phyloP scores from a whole-genome alignment of 2,888 invertebrate genomes.

The Atrina japonica region DNA sequence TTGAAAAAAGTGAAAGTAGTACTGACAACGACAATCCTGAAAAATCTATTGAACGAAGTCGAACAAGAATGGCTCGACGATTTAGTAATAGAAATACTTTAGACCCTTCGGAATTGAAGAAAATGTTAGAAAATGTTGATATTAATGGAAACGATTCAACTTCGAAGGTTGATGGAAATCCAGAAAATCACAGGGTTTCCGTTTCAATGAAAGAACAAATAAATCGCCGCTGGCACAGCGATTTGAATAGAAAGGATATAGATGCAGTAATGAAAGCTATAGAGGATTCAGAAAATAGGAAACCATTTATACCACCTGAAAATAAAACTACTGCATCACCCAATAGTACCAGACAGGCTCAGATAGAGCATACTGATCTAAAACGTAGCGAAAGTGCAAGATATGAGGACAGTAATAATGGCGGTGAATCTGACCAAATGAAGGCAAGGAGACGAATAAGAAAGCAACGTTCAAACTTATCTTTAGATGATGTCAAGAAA shows the following conservation, averaged over 20 bases:
- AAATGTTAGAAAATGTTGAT: conserved; percentile 40
- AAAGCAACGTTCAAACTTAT: conserved; percentile 67
- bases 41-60: conserved; percentile 33
- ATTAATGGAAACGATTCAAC: conserved; percentile 15
- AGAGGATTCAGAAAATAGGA: conserved; percentile 71
- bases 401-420: conserved; percentile 3
- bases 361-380: neutral
- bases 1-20: conserved; percentile 27
- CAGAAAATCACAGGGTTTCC: conserved; percentile 53
- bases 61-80: conserved; percentile 50
- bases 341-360: conserved; percentile 35
- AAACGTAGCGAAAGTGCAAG: neutral
- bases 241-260: conserved; percentile 67
- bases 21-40: conserved; percentile 27
- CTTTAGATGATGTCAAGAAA: conserved; percentile 69
- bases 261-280: conserved; percentile 74
- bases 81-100: conserved; percentile 58
- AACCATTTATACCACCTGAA: conserved; percentile 46
- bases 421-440: conserved; percentile 58
- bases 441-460: conserved; percentile 66
- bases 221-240: conserved; percentile 64
- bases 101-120: conserved; percentile 60
- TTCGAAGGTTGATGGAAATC: neutral
- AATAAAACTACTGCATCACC: conserved; percentile 36
- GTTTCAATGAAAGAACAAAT: conserved; percentile 64